Evolutionary conservation across 2,797 vertebrate species (phyloP).

Genomic region (Choloepus didactylus): DNA sequence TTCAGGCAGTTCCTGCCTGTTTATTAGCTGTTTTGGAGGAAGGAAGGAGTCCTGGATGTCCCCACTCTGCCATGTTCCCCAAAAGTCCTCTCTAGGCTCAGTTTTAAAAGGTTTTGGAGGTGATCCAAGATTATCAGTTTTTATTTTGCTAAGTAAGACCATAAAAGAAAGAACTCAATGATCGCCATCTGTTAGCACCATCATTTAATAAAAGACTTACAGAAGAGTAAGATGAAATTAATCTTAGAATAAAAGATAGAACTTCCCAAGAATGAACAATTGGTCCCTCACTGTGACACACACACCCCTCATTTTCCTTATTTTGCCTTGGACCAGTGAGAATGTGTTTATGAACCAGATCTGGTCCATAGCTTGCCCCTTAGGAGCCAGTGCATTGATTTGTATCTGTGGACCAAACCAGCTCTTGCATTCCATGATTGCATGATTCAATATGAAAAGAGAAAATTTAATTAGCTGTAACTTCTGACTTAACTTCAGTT

Average conservation of each 20-base stretch:
- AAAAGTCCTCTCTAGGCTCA: not conserved
- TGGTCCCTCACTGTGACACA: not conserved
- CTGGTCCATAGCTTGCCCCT: not conserved
- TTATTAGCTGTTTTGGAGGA: too few species aligned
- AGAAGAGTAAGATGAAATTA: not conserved
- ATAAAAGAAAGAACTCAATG: not conserved
- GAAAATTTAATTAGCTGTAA: not conserved
- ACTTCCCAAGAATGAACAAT: not conserved
- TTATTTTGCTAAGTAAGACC: not conserved
- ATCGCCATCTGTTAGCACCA: not conserved
- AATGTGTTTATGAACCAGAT: not conserved
- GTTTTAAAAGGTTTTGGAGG: not conserved
- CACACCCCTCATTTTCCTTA: not conserved
- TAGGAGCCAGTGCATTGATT: not conserved
- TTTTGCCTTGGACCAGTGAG: not conserved
- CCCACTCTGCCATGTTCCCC: too few species aligned
- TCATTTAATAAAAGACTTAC: constrained; percentile 1
- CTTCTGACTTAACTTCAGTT: constrained; percentile 9
- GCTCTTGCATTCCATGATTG: not conserved
- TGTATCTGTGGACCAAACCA: not conserved
- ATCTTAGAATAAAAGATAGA: not conserved
- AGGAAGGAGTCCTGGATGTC: too few species aligned
- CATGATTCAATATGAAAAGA: not conserved
- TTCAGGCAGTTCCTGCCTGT: too few species aligned
- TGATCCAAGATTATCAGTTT: not conserved